These are phyloP conservation scores for Rhynchomys soricoides DNA, from an alignment of 2,113 vertebrate species.

Conservation along the genomic window DNA sequence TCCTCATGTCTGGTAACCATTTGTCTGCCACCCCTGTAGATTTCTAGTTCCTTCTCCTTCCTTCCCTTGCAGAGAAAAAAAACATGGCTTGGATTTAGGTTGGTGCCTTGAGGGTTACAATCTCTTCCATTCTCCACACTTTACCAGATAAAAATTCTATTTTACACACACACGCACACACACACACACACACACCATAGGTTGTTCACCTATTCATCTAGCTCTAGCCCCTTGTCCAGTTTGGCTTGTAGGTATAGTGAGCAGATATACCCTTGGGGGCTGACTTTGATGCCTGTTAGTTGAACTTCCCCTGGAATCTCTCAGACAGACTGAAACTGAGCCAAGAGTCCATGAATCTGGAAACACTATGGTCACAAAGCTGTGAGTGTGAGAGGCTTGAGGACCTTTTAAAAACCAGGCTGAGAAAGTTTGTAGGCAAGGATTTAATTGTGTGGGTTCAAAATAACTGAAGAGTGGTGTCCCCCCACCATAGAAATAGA, in stretches of 20 bases:
- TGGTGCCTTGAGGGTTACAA: background rate
- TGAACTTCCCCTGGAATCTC: background rate
- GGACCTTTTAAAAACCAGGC: background rate
- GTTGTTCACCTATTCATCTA: background rate
- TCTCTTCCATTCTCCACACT: background rate
- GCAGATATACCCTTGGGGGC: background rate
- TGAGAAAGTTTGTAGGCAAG: background rate
- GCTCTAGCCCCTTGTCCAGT: background rate
- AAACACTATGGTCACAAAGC: background rate
- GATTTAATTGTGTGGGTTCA: background rate
- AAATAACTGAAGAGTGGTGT: background rate
- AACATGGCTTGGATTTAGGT: background rate
- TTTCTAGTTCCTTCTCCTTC: too few relatives aligned
- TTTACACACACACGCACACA: background rate
- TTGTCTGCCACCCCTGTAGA: background rate
- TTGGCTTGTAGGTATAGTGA: background rate
- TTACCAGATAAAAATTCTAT: background rate
- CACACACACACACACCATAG: background rate
- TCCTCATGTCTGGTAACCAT: background rate
- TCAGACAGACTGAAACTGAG: background rate
- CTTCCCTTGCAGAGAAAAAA: background rate
- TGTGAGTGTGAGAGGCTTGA: background rate
- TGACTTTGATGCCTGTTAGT: background rate
- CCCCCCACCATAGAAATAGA: background rate
- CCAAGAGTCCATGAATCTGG: background rate